A percentile compares a stretch with the other conserved stretches of the same genome.
These are phyloP conservation scores for Lepisosteus oculatus DNA, from an alignment of 2,113 vertebrate genomes.

Conservation along the genomic window DNA sequence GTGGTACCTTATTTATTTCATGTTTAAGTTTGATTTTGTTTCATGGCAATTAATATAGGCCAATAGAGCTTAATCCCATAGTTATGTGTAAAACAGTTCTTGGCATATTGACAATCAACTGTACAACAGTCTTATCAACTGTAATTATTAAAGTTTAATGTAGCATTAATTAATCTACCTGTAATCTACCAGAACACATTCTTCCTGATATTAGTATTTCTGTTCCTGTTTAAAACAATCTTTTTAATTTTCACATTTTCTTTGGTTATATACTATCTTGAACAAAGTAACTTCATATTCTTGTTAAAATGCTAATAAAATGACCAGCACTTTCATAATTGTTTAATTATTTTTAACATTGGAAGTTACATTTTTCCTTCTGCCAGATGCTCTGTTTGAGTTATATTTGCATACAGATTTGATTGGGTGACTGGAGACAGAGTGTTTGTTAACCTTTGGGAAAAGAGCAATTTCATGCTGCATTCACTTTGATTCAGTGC, in stretches of 20 bases:
- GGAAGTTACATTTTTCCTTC: conserved; percentile 25
- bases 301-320: conserved; percentile 61
- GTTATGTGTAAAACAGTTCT: too few species aligned
- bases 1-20: too few species aligned
- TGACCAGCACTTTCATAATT: conserved; percentile 58
- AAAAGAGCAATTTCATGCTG: conserved; percentile 19
- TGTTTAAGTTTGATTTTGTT: too few species aligned
- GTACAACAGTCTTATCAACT: too few species aligned
- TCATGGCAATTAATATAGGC: too few species aligned
- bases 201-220: too few species aligned
- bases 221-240: background rate
- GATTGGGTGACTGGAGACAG: conserved; percentile 31
- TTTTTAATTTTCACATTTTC: conserved; percentile 14
- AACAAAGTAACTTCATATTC: conserved; percentile 11
- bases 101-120: too few species aligned
- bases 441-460: conserved; percentile 38
- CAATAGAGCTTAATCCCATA: too few species aligned
- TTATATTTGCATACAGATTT: conserved; percentile 49
- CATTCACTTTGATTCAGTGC: conserved; percentile 18
- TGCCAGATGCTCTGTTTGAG: conserved; percentile 28
- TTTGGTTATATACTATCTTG: conserved; percentile 14
- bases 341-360: conserved; percentile 49
- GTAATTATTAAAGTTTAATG: too few species aligned
- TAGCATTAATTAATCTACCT: too few species aligned
- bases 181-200: too few species aligned